Evolutionary conservation across 1,140 invertebrate genomes (phyloP), one percentile per base, ranked within the genome.

Genomic region (Macrocentrus cingulum): DNA sequence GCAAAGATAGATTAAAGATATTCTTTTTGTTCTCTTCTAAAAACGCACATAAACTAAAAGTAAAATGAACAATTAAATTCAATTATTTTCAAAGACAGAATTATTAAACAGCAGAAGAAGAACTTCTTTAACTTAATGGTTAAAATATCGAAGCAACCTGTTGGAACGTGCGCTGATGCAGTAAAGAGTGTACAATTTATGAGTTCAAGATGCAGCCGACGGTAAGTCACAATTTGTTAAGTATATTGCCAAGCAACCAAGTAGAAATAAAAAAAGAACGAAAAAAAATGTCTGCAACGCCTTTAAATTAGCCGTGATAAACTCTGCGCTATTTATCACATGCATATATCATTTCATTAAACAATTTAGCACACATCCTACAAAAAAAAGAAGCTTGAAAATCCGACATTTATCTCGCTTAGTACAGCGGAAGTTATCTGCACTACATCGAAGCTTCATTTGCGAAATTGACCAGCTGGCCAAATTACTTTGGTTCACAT

Each of bases 381-480:
- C n/a, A n/a, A n/a, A n/a, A n/a, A n/a, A 49, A 22, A 49, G 34
- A 7, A 29, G 19, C 25, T 29, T 49, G 20, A n/a, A n/a, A n/a
- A n/a, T n/a, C n/a, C n/a, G n/a, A n/a, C 34, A 32, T 49, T 49
- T 49, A 46, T 53, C 34, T 32, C 45, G 22, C 23, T 45, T 20
- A 18, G 3, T 25, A 48, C 52, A 15, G 34, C n/a, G 19, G 19
- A 32, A 49, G 46, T 49, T 49, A 34, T 49, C 46, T 4, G 25
- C 11, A 49, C 46, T 32, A 32, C 46, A 34, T 49, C 46, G 32
- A 32, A 20, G 39, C 16, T 59, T 34, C n/a, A 59, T 59, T 59
- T 46, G 46, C 20, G 9, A 54, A 46, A 59, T 59, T 59, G 50
- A 39, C 42, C 29, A 54, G 22, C 57, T 39, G 32, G 42, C 11